Base-by-base conservation (phyloP, 2,113 vertebrate genomes). In the Chlorodrepanis virens region DNA sequence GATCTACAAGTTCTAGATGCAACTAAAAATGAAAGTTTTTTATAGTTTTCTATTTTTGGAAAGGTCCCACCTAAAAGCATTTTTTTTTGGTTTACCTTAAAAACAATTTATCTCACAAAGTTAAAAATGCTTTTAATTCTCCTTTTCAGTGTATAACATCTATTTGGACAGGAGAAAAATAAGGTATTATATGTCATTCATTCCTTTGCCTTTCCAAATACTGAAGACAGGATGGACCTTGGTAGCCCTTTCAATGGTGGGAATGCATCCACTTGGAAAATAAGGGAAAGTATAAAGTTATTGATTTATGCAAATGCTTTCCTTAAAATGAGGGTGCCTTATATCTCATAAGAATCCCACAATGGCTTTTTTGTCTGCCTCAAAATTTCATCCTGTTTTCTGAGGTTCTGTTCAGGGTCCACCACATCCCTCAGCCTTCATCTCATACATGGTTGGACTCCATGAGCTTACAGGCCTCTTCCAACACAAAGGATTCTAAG, bases 361-460 rank as follows among this genome's bases (percentile, higher is more conserved):
- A 28, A 40, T 22, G 12, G 4, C 9, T 59, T 74, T 59, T 94
- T 33, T 5, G 2, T 59, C 6, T 35, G 10, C 9, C 29, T 67
- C 54, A 37, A 74, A 72, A n/a, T 40, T 78, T 59, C 16, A 29
- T 54, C 45, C 33, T 2, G 37, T 86, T 89, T 63, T 52, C 39
- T 74, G 15, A 27, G 3, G 17, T 70, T 12, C 10, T 49, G 1
- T 61, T 56, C 61, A 87, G n/a, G 44, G 16, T 40, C 29, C 11
- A 37, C 16, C 12, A 6, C 37, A 60, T 23, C 14, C 33, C 12
- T 71, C 25, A 84, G 21, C 13, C 20, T 54, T 83, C 31, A 33
- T 10, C 15, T 42, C 52, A 22, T 1, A 6, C 37, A 24, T 0
- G 0, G 6, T 40, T 90, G 54, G 44, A 56, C 11, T 59, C 20